Evolutionary conservation across 2,113 vertebrate genomes (phyloP).

Genomic region (Dromiciops gliroides): DNA sequence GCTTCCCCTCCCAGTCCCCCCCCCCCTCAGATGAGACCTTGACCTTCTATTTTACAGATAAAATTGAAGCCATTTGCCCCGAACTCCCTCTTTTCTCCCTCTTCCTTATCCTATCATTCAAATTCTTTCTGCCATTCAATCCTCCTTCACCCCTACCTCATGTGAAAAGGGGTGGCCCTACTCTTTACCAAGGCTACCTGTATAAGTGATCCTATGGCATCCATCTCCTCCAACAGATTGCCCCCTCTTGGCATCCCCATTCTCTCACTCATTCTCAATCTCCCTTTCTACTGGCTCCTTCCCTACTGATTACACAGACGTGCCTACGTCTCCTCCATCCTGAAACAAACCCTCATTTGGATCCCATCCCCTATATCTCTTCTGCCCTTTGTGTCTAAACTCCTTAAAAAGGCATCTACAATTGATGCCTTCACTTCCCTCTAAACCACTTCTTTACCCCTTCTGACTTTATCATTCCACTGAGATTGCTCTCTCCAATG

Average conservation of each 20-base stretch:
- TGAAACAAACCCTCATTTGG: too few relatives aligned
- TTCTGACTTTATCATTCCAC: too few relatives aligned
- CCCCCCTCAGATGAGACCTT: neutral
- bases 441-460: too few relatives aligned
- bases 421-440: too few relatives aligned
- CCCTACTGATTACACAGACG: neutral
- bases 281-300: neutral
- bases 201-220: neutral
- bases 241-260: neutral
- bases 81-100: neutral
- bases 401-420: too few relatives aligned
- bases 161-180: neutral
- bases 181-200: neutral
- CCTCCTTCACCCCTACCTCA: neutral
- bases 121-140: neutral
- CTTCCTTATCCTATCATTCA: neutral
- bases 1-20: too few relatives aligned
- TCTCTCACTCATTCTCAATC: neutral
- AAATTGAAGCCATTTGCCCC: neutral
- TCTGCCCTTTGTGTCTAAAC: too few relatives aligned
- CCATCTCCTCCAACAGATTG: neutral
- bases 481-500: too few relatives aligned
- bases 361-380: too few relatives aligned
- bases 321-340: neutral
- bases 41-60: neutral